Conservation (phyloP, 2,797 vertebrate genomes). For the Dipus sagitta region DNA sequence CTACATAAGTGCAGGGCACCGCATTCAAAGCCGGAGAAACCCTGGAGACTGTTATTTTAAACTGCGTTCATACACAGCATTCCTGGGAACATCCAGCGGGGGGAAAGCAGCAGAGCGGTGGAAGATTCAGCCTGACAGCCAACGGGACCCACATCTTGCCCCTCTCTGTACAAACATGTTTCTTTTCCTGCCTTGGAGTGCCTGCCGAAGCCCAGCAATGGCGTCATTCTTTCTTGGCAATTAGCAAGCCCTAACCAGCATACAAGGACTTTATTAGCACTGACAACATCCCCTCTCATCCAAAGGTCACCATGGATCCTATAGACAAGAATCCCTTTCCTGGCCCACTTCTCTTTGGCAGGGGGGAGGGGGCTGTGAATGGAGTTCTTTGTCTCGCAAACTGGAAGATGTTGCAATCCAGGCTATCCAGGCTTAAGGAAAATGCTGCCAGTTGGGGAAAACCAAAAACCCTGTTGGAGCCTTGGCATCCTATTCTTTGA, state of each 20-base stretch:
- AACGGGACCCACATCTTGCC: slow-evolving; percentile 1
- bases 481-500: neutral
- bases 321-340: neutral
- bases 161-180: slow-evolving; percentile 8
- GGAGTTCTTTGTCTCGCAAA: neutral
- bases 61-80: neutral
- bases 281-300: neutral
- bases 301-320: slow-evolving; percentile 7
- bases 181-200: neutral
- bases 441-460: neutral
- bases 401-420: slow-evolving; percentile 7
- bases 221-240: neutral
- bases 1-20: neutral
- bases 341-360: neutral
- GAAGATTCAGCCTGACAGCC: slow-evolving; percentile 27
- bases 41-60: neutral
- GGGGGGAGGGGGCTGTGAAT: neutral
- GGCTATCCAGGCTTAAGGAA: slow-evolving; percentile 6
- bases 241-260: slow-evolving; percentile 5
- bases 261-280: neutral
- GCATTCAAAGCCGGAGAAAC: slow-evolving; percentile 52
- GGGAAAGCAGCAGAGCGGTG: slow-evolving; percentile 1
- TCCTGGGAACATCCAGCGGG: neutral
- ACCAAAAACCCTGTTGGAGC: neutral
- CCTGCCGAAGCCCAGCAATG: neutral